phyloP scores from a whole-genome alignment of 2,888 invertebrate genomes.

The Pollenia griseotomentosa region DNA sequence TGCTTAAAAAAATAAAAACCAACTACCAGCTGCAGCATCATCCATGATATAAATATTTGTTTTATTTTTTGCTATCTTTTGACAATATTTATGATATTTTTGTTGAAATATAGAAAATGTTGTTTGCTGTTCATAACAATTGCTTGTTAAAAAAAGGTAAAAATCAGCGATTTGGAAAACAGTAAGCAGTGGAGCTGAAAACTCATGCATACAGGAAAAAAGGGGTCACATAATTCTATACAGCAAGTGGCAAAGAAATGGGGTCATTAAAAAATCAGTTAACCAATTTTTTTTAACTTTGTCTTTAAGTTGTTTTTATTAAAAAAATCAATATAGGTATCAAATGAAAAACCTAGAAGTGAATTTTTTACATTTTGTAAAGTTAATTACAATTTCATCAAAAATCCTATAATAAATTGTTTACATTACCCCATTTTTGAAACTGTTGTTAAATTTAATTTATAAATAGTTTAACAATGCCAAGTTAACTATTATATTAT shows the following conservation, averaged over 20 bases:
- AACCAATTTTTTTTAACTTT: too few species aligned
- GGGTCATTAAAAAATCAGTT: too few species aligned
- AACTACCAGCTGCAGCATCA: not conserved
- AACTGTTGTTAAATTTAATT: too few species aligned
- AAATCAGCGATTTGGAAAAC: slow-evolving; percentile 53
- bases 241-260: slow-evolving; percentile 4
- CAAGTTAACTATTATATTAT: too few species aligned
- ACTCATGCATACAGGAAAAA: not conserved
- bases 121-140: slow-evolving; percentile 23
- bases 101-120: slow-evolving; percentile 35
- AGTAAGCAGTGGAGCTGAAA: slow-evolving; percentile 36
- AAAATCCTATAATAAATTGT: too few species aligned
- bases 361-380: too few species aligned
- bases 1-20: not conserved
- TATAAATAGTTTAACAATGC: too few species aligned
- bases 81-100: slow-evolving; percentile 29
- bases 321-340: not conserved
- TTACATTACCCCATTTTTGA: too few species aligned
- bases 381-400: too few species aligned
- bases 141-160: not conserved
- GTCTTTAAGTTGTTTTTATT: too few species aligned
- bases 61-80: not conserved
- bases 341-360: not conserved
- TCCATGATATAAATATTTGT: not conserved
- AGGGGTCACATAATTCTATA: not conserved